phyloP scores from a whole-genome alignment of 2,113 vertebrate species.

The Panthera tigris region DNA sequence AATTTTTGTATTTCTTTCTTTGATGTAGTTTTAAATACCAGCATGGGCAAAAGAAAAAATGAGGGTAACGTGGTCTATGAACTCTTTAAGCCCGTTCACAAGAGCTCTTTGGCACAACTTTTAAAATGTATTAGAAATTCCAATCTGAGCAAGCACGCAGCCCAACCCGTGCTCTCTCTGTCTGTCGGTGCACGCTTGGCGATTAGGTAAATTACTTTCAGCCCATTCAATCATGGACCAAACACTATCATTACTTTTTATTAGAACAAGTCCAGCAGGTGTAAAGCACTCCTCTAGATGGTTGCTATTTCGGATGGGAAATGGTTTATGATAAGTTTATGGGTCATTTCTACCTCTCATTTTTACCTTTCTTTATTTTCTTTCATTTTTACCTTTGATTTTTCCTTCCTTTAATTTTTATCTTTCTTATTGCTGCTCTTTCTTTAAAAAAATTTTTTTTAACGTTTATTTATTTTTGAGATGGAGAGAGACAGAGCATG shows the following conservation, averaged over 20 bases:
- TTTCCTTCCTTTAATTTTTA: background rate
- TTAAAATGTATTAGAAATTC: slow-evolving; percentile 36
- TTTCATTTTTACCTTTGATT: background rate
- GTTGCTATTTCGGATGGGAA: background rate
- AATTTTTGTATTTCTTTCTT: background rate
- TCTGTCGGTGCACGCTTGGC: background rate
- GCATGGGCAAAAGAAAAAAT: background rate
- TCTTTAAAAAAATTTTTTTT: background rate
- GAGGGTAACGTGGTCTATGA: background rate
- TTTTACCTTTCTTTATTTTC: background rate
- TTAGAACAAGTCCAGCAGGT: background rate
- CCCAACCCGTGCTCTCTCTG: background rate
- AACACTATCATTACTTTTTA: background rate
- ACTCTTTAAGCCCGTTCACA: slow-evolving; percentile 15
- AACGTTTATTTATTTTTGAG: too few species aligned
- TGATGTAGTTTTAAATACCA: background rate
- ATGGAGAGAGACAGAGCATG: too few species aligned
- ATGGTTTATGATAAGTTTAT: background rate
- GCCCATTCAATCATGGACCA: background rate
- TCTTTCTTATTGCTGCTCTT: background rate
- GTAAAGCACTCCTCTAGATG: background rate
- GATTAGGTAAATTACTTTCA: background rate
- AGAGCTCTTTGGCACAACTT: background rate
- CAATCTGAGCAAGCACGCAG: background rate
- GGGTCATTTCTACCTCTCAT: background rate